These are phyloP conservation scores for Cremastinae sp. DNA, from an alignment of 2,888 invertebrate species.

Conservation along the genomic window DNA sequence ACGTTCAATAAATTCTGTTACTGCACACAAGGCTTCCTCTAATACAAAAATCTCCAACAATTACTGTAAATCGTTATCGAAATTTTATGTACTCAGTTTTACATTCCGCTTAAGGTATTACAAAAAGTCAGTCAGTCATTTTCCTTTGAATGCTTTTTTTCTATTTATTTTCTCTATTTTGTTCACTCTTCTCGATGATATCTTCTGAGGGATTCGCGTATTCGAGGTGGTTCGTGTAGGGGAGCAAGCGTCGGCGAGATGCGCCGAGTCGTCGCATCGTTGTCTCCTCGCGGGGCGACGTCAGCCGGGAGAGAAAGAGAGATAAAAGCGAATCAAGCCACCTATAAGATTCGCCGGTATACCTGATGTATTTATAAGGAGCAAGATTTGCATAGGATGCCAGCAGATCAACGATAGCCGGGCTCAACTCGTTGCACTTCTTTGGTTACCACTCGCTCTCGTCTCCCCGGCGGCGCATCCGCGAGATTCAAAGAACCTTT, in stretches of 20 bases:
- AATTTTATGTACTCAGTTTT: no score
- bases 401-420: slow-evolving; percentile 73
- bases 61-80: no score
- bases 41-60: no score
- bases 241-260: slow-evolving; percentile 37
- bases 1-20: no score
- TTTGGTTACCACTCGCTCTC: slow-evolving; percentile 53
- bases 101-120: no score
- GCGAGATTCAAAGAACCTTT: slow-evolving; percentile 68
- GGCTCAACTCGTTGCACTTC: slow-evolving; percentile 64
- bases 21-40: no score
- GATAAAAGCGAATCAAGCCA: slow-evolving; percentile 68
- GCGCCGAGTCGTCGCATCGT: slow-evolving; percentile 61
- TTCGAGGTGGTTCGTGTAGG: not conserved
- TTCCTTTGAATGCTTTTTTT: no score
- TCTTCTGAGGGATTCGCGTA: no score
- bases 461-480: slow-evolving; percentile 61
- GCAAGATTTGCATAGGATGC: slow-evolving; percentile 79
- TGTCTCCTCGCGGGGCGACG: slow-evolving; percentile 32
- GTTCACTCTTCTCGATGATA: no score
- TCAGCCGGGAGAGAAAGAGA: slow-evolving; percentile 39
- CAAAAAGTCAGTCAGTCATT: no score
- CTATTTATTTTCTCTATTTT: no score
- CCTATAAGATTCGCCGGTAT: slow-evolving; percentile 74
- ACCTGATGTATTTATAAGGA: slow-evolving; percentile 80